A percentile compares a stretch with the other conserved stretches of the same genome.
These are phyloP conservation scores for Masnerella sp. DNA, from an alignment of 2,888 invertebrate genomes.

Conservation along the genomic window DNA sequence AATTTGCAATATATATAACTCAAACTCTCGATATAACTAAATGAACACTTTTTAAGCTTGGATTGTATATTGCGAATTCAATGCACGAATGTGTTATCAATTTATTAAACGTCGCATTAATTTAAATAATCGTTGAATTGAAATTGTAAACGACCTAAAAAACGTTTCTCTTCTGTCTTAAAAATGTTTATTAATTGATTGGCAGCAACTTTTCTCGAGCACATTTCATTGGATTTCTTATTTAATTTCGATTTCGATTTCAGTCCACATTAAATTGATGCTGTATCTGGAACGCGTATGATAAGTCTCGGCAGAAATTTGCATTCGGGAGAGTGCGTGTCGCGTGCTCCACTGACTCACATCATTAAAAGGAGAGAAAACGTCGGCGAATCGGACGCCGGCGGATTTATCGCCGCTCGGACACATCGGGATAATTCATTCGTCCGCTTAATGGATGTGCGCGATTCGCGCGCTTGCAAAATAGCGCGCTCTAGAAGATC, in stretches of 20 bases:
- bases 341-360: constrained; percentile 56
- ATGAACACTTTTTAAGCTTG: too few species aligned
- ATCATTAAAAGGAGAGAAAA: constrained; percentile 57
- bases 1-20: too few species aligned
- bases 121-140: too few species aligned
- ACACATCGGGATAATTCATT: constrained; percentile 38
- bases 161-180: too few species aligned
- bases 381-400: constrained; percentile 47
- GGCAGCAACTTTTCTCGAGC: neutral
- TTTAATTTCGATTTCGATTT: constrained; percentile 29
- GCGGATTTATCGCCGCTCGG: constrained; percentile 42
- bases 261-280: constrained; percentile 17
- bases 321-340: constrained; percentile 37
- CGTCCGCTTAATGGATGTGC: constrained; percentile 34
- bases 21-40: too few species aligned
- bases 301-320: constrained; percentile 40
- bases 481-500: too few species aligned
- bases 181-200: too few species aligned
- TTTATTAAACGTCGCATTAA: too few species aligned
- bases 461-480: constrained; percentile 17
- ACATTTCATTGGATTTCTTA: neutral
- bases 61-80: too few species aligned
- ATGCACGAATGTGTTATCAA: too few species aligned
- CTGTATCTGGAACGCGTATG: constrained; percentile 33
- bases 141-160: too few species aligned